Conservation (phyloP, 2,888 invertebrate genomes). For the Antheraea yamamai region DNA sequence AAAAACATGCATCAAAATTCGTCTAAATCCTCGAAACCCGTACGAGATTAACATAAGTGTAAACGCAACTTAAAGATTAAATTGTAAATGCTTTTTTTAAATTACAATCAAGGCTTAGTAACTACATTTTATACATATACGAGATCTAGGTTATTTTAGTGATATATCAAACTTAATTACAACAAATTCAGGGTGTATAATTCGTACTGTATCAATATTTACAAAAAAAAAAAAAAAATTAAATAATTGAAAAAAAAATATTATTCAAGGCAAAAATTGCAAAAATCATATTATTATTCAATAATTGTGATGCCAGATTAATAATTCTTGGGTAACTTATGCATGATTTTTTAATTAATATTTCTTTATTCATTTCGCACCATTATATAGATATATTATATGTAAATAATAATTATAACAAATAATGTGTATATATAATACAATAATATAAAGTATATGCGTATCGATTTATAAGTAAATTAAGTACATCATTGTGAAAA, state of each 20-base stretch:
- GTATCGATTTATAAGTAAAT: background rate
- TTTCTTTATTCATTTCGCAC: background rate
- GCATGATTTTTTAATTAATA: background rate
- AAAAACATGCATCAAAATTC: no score
- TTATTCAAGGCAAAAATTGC: background rate
- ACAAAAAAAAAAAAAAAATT: background rate
- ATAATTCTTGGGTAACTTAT: background rate
- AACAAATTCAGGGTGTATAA: slow-evolving; percentile 9
- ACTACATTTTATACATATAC: slow-evolving; percentile 31
- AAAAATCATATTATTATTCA: background rate
- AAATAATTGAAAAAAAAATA: background rate
- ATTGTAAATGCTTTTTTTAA: slow-evolving; percentile 6
- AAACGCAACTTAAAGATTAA: background rate
- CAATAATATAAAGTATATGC: background rate
- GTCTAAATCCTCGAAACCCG: background rate
- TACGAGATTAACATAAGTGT: slow-evolving; percentile 3
- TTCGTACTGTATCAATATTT: background rate
- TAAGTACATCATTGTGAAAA: background rate
- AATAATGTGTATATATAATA: background rate
- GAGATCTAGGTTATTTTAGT: slow-evolving; percentile 33
- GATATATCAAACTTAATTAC: slow-evolving; percentile 15
- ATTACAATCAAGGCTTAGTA: slow-evolving; percentile 15
- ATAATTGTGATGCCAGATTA: background rate
- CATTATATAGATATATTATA: background rate
- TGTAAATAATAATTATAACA: background rate